These are phyloP conservation scores for Sebastes elongatus DNA, from an alignment of 2,797 vertebrate genomes.

Conservation along the genomic window DNA sequence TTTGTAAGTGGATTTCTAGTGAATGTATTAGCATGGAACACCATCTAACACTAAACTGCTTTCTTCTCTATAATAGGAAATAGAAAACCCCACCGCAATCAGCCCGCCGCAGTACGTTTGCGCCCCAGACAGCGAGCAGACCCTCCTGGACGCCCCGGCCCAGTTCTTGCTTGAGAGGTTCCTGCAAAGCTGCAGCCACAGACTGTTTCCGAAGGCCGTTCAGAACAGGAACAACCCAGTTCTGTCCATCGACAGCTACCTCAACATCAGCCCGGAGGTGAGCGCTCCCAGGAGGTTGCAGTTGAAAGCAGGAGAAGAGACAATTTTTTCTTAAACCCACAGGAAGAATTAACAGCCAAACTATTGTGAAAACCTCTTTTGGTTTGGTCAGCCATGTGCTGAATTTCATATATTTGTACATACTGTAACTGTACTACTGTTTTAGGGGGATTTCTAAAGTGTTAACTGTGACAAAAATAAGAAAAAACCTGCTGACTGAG, in stretches of 20 bases:
- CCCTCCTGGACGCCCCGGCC: conserved; percentile 91
- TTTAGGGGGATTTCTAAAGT: neutral
- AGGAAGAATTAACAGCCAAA: neutral
- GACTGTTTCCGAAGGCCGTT: conserved; percentile 93
- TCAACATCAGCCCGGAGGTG: conserved; percentile 96
- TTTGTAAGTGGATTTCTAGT: neutral
- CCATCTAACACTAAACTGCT: neutral
- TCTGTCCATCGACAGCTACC: conserved; percentile 95
- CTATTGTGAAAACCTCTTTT: neutral
- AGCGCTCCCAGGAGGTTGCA: conserved; percentile 18
- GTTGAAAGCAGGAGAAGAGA: neutral
- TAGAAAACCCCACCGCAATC: conserved; percentile 85
- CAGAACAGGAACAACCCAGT: conserved; percentile 91
- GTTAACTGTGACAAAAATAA: neutral
- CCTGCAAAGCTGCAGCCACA: conserved; percentile 91
- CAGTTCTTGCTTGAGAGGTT: conserved; percentile 97
- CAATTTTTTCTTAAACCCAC: neutral
- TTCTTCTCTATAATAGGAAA: conserved; percentile 78
- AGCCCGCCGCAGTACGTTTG: conserved; percentile 94
- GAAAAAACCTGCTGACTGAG: neutral
- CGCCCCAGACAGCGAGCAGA: conserved; percentile 97
- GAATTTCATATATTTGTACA: neutral
- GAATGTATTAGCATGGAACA: neutral
- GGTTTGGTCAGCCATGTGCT: neutral
- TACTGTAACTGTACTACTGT: neutral